Percentiles rank a stretch among this genome's conserved stretches.
These are phyloP conservation scores for Phodopus roborovskii DNA, from an alignment of 2,113 vertebrate species.

Conservation along the genomic window DNA sequence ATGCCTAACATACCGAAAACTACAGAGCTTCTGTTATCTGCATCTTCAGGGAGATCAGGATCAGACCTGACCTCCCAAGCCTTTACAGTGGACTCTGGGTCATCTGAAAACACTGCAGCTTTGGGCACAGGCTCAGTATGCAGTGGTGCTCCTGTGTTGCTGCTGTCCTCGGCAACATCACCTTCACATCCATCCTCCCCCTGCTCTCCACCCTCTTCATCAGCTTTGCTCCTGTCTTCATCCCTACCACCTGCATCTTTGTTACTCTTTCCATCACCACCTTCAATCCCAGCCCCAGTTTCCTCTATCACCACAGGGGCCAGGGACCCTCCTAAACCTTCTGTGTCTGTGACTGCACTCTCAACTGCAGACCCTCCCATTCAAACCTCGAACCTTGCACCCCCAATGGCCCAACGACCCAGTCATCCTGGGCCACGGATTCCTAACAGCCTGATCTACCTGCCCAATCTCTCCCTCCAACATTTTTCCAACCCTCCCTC, in stretches of 20 bases:
- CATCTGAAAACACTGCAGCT: background rate
- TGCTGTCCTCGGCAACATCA: background rate
- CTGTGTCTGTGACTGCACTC: background rate
- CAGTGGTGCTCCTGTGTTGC: background rate
- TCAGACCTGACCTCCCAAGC: background rate
- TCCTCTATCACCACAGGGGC: background rate
- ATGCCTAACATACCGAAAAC: background rate
- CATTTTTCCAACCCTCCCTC: background rate
- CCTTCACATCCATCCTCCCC: background rate
- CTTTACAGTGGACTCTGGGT: background rate
- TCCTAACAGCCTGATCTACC: background rate
- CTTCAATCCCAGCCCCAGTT: background rate
- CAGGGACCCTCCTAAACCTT: background rate
- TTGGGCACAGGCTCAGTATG: background rate
- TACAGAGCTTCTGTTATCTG: background rate
- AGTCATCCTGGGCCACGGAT: background rate
- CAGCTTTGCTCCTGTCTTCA: background rate
- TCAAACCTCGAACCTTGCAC: background rate
- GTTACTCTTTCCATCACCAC: background rate
- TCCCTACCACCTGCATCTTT: background rate
- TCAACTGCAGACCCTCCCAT: background rate
- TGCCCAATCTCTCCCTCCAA: background rate
- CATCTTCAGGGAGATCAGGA: background rate
- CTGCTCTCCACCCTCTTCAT: too few species aligned
- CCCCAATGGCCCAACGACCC: background rate